A percentile compares a stretch with the other conserved stretches of the same genome.
Evolutionary conservation across 2,113 vertebrate genomes (phyloP).

Genomic region (Parus major): DNA sequence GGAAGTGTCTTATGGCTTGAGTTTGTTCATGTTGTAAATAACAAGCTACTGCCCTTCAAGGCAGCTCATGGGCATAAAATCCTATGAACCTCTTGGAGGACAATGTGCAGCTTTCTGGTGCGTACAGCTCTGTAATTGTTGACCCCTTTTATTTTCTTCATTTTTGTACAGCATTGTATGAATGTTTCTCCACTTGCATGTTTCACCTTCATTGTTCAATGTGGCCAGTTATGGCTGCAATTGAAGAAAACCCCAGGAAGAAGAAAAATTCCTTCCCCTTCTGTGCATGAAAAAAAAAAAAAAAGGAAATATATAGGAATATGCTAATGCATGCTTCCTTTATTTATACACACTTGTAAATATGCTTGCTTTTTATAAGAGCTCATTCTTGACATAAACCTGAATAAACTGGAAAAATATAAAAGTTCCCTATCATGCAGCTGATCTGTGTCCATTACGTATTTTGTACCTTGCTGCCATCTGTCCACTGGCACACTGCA

Average conservation of each 20-base stretch:
- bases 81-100: background rate
- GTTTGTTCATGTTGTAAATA: background rate
- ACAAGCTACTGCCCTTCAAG: background rate
- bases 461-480: slow-evolving; percentile 39
- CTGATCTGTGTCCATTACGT: background rate
- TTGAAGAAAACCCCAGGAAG: background rate
- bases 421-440: background rate
- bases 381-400: background rate
- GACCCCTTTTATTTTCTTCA: background rate
- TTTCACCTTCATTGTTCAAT: background rate
- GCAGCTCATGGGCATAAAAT: background rate
- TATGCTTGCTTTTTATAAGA: background rate
- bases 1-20: background rate
- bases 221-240: background rate
- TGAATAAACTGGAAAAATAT: background rate
- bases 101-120: background rate
- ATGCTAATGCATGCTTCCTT: background rate
- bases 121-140: background rate
- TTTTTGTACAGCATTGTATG: background rate
- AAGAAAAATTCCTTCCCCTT: background rate
- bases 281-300: background rate
- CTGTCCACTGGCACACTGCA: slow-evolving; percentile 3
- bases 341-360: background rate
- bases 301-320: background rate
- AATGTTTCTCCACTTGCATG: background rate